Percentiles rank a stretch among this genome's conserved stretches.
These are phyloP conservation scores for Adineta ricciae DNA, from an alignment of 2,888 invertebrate genomes.

Conservation along the genomic window DNA sequence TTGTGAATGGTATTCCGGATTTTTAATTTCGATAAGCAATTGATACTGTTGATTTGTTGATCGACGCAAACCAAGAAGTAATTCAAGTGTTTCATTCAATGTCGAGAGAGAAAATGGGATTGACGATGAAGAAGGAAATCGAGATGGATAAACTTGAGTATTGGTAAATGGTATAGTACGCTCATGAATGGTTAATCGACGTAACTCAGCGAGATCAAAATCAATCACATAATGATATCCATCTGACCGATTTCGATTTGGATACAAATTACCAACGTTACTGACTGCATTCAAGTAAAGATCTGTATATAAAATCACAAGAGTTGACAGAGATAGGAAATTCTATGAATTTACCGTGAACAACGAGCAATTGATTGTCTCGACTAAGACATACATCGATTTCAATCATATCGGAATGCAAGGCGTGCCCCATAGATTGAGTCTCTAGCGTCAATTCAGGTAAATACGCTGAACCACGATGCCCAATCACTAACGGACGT, in stretches of 20 bases:
- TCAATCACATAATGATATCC: constrained; percentile 1
- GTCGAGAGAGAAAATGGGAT: background rate
- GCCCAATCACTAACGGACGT: background rate
- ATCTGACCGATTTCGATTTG: background rate
- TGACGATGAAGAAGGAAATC: background rate
- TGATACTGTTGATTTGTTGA: background rate
- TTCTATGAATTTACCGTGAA: constrained; percentile 17
- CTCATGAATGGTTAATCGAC: background rate
- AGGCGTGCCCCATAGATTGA: background rate
- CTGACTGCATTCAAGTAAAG: background rate
- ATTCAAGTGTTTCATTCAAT: background rate
- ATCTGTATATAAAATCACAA: background rate
- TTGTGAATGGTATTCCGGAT: background rate
- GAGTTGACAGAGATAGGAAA: too few relatives aligned
- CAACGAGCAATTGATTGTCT: background rate
- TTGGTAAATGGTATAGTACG: background rate
- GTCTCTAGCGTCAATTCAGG: background rate
- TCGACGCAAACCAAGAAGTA: background rate
- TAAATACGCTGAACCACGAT: background rate
- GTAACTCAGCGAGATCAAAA: constrained; percentile 10
- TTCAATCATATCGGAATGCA: background rate
- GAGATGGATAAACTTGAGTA: background rate
- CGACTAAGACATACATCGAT: constrained; percentile 11
- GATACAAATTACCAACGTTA: background rate
- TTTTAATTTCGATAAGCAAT: constrained; percentile 1